Conservation (phyloP, 2,888 invertebrate genomes). For the Amphiduros pacificus region DNA sequence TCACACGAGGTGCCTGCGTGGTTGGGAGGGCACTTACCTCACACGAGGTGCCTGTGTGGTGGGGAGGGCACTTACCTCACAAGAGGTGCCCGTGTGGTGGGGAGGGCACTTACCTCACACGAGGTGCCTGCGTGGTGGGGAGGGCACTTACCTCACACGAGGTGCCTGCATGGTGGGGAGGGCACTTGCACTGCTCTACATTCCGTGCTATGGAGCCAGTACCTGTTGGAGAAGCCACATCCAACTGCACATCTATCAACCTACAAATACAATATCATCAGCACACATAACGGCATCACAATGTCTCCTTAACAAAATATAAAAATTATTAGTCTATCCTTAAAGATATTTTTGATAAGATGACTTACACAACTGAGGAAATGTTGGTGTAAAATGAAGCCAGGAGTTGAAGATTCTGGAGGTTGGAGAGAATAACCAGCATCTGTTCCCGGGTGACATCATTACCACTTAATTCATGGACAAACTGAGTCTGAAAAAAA, state of each 20-base stretch:
- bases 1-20: too few species aligned
- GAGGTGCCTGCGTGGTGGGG: too few species aligned
- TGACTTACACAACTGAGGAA: constrained; percentile 69
- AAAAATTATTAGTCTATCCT: too few species aligned
- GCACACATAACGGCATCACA: too few species aligned
- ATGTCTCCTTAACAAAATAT: too few species aligned
- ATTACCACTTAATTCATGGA: constrained; percentile 46
- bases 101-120: too few species aligned
- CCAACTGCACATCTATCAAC: constrained; percentile 70
- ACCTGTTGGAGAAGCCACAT: constrained; percentile 59
- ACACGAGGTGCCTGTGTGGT: too few species aligned
- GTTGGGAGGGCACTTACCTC: too few species aligned
- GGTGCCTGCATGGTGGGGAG: constrained; percentile 82
- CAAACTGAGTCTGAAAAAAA: constrained; percentile 50
- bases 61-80: too few species aligned
- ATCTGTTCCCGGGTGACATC: constrained; percentile 74
- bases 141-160: constrained; percentile 61
- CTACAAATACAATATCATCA: too few species aligned
- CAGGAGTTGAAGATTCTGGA: constrained; percentile 81
- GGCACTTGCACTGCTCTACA: constrained; percentile 92
- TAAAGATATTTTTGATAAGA: too few species aligned
- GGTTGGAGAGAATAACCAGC: constrained; percentile 82
- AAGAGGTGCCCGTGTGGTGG: too few species aligned
- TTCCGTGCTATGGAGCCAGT: constrained; percentile 44
- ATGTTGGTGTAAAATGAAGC: constrained; percentile 84